Conservation (phyloP, 2,888 invertebrate species). For the Dastarcus helophoroides region DNA sequence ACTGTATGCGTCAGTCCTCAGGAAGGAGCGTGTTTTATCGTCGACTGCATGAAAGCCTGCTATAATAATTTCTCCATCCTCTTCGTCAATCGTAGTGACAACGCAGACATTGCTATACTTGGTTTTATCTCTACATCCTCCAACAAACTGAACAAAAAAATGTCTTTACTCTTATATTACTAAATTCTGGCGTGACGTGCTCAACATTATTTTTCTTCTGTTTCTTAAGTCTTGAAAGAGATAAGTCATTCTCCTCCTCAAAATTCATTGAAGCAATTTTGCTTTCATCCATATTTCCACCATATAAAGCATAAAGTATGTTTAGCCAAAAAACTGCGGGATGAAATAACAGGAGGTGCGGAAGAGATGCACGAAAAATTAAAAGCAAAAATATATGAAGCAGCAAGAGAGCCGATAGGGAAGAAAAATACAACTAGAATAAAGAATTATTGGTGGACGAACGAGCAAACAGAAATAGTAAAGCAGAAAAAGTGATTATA, state of each 20-base stretch:
- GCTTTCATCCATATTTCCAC: background rate
- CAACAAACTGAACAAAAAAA: slow-evolving; percentile 4
- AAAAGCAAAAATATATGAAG: too few relatives aligned
- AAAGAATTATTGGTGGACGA: too few relatives aligned
- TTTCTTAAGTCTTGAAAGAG: slow-evolving; percentile 2
- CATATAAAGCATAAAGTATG: too few relatives aligned
- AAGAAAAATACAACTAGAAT: too few relatives aligned
- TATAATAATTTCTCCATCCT: slow-evolving; percentile 2
- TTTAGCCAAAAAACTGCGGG: too few relatives aligned
- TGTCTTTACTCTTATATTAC: slow-evolving; percentile 1
- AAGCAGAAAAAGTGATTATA: too few relatives aligned
- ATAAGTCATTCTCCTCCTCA: slow-evolving; percentile 2
- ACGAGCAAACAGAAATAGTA: too few relatives aligned
- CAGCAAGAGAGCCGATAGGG: too few relatives aligned
- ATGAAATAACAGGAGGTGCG: too few relatives aligned
- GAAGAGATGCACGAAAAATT: too few relatives aligned
- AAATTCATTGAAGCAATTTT: background rate
- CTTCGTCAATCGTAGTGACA: slow-evolving; percentile 2
- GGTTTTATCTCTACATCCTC: background rate
- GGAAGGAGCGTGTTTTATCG: slow-evolving; percentile 1
- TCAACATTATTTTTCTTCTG: slow-evolving; percentile 3
- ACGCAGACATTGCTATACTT: slow-evolving; percentile 2
- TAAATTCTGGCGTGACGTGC: background rate
- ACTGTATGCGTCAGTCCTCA: background rate
- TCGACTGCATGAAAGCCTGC: slow-evolving; percentile 1